phyloP scores from a whole-genome alignment of 2,797 vertebrate genomes.

The Hoplostethus mediterraneus region DNA sequence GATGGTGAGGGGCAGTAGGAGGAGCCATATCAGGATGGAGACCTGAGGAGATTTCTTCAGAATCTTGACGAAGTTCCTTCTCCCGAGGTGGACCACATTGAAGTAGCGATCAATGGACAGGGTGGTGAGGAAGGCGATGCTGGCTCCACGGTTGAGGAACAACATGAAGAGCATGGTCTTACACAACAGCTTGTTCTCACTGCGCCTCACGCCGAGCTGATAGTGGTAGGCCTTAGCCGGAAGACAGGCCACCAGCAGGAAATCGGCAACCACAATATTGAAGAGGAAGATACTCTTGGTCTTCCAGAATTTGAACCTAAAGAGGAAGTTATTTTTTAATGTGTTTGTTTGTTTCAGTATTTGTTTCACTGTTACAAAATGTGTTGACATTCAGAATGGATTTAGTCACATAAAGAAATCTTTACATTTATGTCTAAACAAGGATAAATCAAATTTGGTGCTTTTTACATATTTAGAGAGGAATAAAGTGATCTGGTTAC shows the following conservation, averaged over 20 bases:
- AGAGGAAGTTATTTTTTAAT: constrained; percentile 11
- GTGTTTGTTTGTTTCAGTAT: no score
- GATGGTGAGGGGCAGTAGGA: constrained; percentile 66
- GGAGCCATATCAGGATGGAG: constrained; percentile 78
- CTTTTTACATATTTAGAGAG: no score
- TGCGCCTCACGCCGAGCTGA: constrained; percentile 43
- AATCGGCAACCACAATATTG: constrained; percentile 80
- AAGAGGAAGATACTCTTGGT: constrained; percentile 82
- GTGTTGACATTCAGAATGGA: neutral
- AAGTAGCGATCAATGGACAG: constrained; percentile 81
- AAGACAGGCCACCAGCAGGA: constrained; percentile 79
- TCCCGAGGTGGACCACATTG: constrained; percentile 74
- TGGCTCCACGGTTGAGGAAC: constrained; percentile 79
- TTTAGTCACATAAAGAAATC: no score
- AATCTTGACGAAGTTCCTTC: constrained; percentile 67
- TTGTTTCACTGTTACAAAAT: no score
- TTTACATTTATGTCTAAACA: no score
- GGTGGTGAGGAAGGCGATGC: constrained; percentile 82
- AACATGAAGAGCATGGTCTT: constrained; percentile 76
- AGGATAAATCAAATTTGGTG: no score
- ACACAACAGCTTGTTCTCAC: neutral
- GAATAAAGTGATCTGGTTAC: no score
- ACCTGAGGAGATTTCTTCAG: constrained; percentile 65
- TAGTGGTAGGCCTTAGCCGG: constrained; percentile 73
- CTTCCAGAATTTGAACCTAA: constrained; percentile 84